phyloP scores from a whole-genome alignment of 64 coral and sea anemone species.

The Pocillopora damicornis region DNA sequence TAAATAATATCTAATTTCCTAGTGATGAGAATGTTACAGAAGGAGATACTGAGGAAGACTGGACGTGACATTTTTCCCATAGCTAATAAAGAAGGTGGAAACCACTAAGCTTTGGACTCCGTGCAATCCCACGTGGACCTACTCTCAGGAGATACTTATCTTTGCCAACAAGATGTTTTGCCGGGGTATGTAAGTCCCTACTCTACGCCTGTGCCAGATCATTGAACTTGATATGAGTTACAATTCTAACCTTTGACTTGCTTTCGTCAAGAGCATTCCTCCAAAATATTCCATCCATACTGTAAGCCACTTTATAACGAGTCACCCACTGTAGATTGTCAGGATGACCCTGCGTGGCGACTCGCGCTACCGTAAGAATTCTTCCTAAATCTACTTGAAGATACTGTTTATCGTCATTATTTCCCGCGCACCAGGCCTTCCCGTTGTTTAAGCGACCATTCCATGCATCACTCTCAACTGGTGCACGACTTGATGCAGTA shows the following conservation, averaged over 20 bases:
- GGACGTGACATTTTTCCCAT: too few relatives aligned
- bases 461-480: slow-evolving; percentile 10
- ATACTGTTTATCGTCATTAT: slow-evolving; percentile 32
- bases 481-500: slow-evolving; percentile 5
- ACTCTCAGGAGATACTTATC: too few relatives aligned
- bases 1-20: too few relatives aligned
- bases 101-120: too few relatives aligned
- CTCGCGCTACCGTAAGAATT: background rate
- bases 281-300: slow-evolving; percentile 42
- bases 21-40: too few relatives aligned
- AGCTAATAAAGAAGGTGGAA: too few relatives aligned
- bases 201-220: too few relatives aligned
- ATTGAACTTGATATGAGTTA: too few relatives aligned
- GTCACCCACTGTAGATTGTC: slow-evolving; percentile 41
- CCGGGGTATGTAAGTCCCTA: too few relatives aligned
- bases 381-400: slow-evolving; percentile 54
- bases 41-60: too few relatives aligned
- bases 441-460: background rate
- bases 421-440: slow-evolving; percentile 53
- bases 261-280: background rate
- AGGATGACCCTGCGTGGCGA: slow-evolving; percentile 53
- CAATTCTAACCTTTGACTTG: background rate
- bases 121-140: too few relatives aligned
- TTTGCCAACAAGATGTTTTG: too few relatives aligned
- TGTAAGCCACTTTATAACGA: slow-evolving; percentile 33